Conservation (phyloP, 2,113 vertebrate species). For the Tretioscincus oriximinensis region DNA sequence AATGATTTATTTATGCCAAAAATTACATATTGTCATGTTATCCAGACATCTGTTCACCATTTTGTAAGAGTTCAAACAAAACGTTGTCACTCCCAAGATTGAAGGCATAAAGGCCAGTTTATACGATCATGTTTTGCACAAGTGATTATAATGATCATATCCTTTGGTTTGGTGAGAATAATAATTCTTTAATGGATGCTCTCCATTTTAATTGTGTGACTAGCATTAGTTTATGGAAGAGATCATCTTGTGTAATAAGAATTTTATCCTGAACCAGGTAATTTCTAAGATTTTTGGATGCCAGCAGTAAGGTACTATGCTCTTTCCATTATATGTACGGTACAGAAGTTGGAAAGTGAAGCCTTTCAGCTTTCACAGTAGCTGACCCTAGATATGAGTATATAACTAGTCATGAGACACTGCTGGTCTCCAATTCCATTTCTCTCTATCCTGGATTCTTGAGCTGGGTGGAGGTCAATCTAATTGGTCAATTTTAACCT, state of each 20-base stretch:
- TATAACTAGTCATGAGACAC: neutral
- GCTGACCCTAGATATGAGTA: neutral
- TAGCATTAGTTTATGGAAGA: neutral
- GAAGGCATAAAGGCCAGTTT: constrained; percentile 29
- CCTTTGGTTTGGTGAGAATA: neutral
- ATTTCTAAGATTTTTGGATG: neutral
- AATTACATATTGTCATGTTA: constrained; percentile 58
- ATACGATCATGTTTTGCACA: neutral
- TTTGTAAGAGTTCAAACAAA: neutral
- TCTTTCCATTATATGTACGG: neutral
- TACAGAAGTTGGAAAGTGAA: neutral
- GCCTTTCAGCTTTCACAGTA: neutral
- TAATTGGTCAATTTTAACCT: too few relatives aligned
- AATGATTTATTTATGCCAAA: constrained; percentile 75
- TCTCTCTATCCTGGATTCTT: neutral
- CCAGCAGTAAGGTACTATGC: neutral
- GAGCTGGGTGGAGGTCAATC: too few relatives aligned
- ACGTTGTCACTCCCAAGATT: constrained; percentile 34
- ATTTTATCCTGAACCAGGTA: neutral
- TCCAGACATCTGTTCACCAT: constrained; percentile 53
- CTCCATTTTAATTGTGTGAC: neutral
- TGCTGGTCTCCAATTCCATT: neutral
- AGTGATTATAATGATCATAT: neutral
- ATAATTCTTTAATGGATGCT: neutral
- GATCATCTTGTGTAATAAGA: neutral